Evolutionary conservation across 2,888 invertebrate genomes (phyloP), one percentile per base, ranked within the genome.

Genomic region (Pammene aurita): DNA sequence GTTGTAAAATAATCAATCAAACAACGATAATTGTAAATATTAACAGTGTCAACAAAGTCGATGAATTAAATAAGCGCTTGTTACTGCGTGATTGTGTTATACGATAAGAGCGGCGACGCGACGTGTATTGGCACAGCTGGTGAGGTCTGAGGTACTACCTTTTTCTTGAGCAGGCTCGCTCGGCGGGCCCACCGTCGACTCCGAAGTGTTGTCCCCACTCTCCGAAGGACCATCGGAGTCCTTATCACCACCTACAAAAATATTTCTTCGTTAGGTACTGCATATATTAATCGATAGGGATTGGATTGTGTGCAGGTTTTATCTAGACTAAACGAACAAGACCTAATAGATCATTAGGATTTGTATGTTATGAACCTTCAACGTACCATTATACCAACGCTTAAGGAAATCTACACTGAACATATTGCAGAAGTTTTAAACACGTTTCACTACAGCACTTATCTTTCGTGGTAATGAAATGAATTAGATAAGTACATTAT

Each of bases 161-260:
- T 88, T 93, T 84, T 93, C 93, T 80, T 93, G 90, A 16, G 93
- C 87, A 52, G 91, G 90, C 74, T 92, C 92, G 77, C 89, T 91
- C 66, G 87, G 78, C 38, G 88, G 84, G 48, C 89, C 89, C 77
- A 91, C 91, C 60, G 90, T 92, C 41, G 92, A 90, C 76, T 92
- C 92, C 58, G 92, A 92, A 44, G 92, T 92, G 74, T 88, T 92
- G 79, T 93, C 93, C n/a, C 92, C 93, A 78, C 92, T 92, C 83
- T 93, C 93, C 9, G 93, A 93, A 71, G 89, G 90, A 1, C 90
- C 92, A 77, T 93, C 93, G n/a, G 93, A 92, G 73, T 93, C 93
- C 81, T 93, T 93, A 76, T 90, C 92, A 74, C 90, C 92, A 90
- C 93, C 93, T 93, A 89, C 66, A 83, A 87, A 76, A 61, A 75